Evolutionary conservation across 2,797 vertebrate genomes (phyloP).

Genomic region (Hippopotamyrus pictus): DNA sequence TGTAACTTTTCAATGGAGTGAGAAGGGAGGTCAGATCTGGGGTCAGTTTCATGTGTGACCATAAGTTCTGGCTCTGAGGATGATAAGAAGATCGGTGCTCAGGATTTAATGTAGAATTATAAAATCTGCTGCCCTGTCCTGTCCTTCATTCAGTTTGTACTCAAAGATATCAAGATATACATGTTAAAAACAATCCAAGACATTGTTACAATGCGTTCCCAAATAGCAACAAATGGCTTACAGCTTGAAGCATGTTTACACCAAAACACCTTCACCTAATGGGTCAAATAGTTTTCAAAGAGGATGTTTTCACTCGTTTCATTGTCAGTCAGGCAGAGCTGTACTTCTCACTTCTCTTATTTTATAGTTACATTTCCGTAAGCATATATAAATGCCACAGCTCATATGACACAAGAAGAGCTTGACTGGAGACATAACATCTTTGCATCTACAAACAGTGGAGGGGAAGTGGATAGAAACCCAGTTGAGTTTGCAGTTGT

Average conservation of each 20-base stretch:
- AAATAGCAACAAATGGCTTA: background rate
- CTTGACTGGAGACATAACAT: background rate
- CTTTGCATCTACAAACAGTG: background rate
- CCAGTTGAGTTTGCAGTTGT: background rate
- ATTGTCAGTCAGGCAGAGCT: background rate
- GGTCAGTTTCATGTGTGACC: background rate
- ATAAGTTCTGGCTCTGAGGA: background rate
- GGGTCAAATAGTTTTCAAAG: background rate
- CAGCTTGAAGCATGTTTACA: background rate
- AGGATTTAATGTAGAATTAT: background rate
- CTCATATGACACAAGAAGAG: background rate
- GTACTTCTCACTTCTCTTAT: background rate
- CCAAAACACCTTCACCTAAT: background rate
- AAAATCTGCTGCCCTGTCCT: background rate
- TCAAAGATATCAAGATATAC: background rate
- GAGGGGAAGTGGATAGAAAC: background rate
- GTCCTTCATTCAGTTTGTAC: background rate
- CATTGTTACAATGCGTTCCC: background rate
- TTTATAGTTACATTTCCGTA: background rate
- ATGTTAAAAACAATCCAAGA: background rate
- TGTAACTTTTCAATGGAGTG: background rate
- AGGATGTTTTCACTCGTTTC: background rate
- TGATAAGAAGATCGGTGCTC: background rate
- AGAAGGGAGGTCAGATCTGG: background rate
- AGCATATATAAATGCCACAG: background rate